Evolutionary conservation across 1,140 invertebrate species (phyloP), one percentile per base, ranked within the genome.

Genomic region (Drosophila arawakana): DNA sequence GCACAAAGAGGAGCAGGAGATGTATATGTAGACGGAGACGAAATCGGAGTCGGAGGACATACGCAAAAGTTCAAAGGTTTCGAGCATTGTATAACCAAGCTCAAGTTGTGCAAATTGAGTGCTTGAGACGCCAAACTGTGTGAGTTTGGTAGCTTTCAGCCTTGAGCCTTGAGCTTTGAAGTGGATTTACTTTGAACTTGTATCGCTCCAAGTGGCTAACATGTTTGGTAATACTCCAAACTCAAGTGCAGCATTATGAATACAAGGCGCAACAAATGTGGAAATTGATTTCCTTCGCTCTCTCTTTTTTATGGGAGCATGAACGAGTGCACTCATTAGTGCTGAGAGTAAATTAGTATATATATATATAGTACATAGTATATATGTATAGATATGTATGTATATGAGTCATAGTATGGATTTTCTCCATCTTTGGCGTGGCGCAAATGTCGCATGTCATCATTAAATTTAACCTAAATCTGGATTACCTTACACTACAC

Each of bases 391-490:
- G 25, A 30, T 30, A 30, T n/a, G n/a, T 55, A 73, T 50, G 63
- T 68, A 76, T 58, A 77, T 89, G 84, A 89, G 30, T 89, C 84
- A 89, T 89, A 72, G 34, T 89, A 89, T 89, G 75, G 84, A 89
- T 89, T 89, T 89, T 80, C 71, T 69, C 72, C 63, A 74, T 76
- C 83, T 73, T 30, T 70, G 65, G 30, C 52, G 47, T 62, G 46
- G 57, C 59, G 60, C 35, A 58, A 88, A 82, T 89, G 84, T 89
- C 81, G 84, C 84, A 89, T 89, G 84, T 89, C 84, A 89, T 89
- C 84, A 88, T 88, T 81, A 81, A 74, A 74, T 81, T 78, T 89
- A 89, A 89, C 84, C 84, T 84, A 89, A 89, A 89, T 86, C 83
- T 88, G 58, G 66, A 82, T 77, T 88, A 88, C 81, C 81, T 81